phyloP scores from a whole-genome alignment of 2,797 vertebrate genomes.

The Danio aesculapii region DNA sequence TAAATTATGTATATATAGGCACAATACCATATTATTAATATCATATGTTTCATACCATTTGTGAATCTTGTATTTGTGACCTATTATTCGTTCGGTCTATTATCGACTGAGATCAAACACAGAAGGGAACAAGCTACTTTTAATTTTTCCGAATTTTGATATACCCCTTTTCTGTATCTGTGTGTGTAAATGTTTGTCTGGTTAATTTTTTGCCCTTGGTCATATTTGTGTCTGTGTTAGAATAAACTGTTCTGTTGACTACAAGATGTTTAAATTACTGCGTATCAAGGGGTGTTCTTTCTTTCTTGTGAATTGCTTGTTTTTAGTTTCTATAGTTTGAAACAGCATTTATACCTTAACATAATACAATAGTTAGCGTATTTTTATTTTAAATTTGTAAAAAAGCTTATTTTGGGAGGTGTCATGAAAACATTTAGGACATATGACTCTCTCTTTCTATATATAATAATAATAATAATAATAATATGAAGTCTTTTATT shows the following conservation, averaged over 20 bases:
- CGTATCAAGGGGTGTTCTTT: not conserved
- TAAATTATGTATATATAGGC: not conserved
- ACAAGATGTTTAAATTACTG: not conserved
- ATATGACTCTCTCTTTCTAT: too few relatives aligned
- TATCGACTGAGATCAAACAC: not conserved
- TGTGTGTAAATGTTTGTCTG: slow-evolving; percentile 8
- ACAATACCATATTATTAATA: not conserved
- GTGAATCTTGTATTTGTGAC: not conserved
- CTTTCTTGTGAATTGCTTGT: not conserved
- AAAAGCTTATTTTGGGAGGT: too few relatives aligned
- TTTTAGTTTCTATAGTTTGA: not conserved
- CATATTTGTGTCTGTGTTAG: slow-evolving; percentile 8
- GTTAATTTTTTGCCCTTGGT: not conserved
- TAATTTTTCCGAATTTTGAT: slow-evolving; percentile 1
- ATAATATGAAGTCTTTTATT: too few relatives aligned
- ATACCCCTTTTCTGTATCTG: not conserved
- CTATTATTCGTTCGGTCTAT: slow-evolving; percentile 3
- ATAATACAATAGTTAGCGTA: too few relatives aligned
- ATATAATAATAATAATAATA: too few relatives aligned
- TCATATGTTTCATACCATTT: not conserved
- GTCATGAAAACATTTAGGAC: too few relatives aligned
- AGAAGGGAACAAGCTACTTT: slow-evolving; percentile 18
- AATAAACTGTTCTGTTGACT: slow-evolving; percentile 7
- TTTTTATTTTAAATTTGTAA: too few relatives aligned
- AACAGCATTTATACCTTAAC: too few relatives aligned